Conservation (phyloP, 2,113 vertebrate genomes). For the Neodontobutis hainanensis region DNA sequence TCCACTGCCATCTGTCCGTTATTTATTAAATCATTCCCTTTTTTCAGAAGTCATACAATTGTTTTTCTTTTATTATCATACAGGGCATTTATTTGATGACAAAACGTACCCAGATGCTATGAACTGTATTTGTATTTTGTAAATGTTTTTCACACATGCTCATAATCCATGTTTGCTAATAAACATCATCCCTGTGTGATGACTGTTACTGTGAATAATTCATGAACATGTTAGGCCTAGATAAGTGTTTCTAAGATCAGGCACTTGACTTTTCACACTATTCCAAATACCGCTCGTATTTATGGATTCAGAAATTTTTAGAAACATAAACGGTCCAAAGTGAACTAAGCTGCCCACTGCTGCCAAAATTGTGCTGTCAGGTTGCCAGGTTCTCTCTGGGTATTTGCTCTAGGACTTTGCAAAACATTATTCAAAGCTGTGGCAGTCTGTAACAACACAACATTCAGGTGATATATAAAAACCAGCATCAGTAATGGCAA, state of each 20-base stretch:
- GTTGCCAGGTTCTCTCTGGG: conserved; percentile 40
- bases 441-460: conserved; percentile 2
- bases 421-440: conserved; percentile 17
- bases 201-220: background rate
- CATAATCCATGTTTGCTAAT: conserved; percentile 1
- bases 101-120: background rate
- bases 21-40: background rate
- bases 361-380: conserved; percentile 47
- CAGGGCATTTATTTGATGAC: background rate
- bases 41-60: background rate
- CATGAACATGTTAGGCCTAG: background rate
- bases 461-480: conserved; percentile 3
- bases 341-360: conserved; percentile 36
- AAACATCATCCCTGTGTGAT: conserved; percentile 9
- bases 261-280: background rate
- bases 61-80: background rate
- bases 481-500: background rate
- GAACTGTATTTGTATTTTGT: conserved; percentile 13
- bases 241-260: background rate
- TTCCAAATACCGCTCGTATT: conserved; percentile 35
- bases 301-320: conserved; percentile 41
- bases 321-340: conserved; percentile 28
- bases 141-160: conserved; percentile 24
- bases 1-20: background rate
- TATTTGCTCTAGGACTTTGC: conserved; percentile 30